Evolutionary conservation across 2,888 invertebrate genomes (phyloP), one percentile per base, ranked within the genome.

Genomic region (Zaprionus obscuricornis): DNA sequence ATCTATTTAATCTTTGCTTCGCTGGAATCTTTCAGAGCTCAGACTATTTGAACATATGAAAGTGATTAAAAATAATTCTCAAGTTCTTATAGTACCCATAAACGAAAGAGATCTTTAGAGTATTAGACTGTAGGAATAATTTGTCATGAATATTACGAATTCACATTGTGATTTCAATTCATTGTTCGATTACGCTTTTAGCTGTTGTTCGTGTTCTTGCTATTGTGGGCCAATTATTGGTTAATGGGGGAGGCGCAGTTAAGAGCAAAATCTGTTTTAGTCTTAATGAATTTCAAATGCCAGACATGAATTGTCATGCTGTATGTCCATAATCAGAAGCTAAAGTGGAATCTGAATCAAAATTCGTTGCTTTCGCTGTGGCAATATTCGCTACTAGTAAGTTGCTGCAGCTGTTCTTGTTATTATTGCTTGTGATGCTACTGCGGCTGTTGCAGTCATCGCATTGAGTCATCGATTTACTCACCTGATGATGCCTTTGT

Each of bases 401-500:
- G 42, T 22, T 18, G n/a, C 7, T 1, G 22, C 22, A 26, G 16
- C 8, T 24, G 8, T 24, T 24, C 8, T 24, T n/a, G n/a, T n/a
- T 24, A 8, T 24, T 8, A 24, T 24, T 8, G 5, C 20, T 11
- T 11, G 22, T 6, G 20, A 27, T 17, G 13, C 8, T n/a, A 11
- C 14, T 33, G 60, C 37, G 22, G 43, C 22, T 39, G 37, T 43
- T 33, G 58, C 59, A 59, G 24, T 36, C 24, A 37, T 33, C 7
- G 27, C 8, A 51, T 63, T 56, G 60, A 45, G 43, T 69, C 66
- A 74, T 70, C 56, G 8, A 39, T 36, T 29, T 72, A 88, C 90
- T 89, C 74, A 90, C 90, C 86, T 90, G 90, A 87, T 90, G 90
- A 87, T 90, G 90, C 73, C 90, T 86, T 74, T 88, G 85, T 54